Evolutionary conservation across 1,140 invertebrate species (phyloP).

Genomic region (Aphis gossypii): DNA sequence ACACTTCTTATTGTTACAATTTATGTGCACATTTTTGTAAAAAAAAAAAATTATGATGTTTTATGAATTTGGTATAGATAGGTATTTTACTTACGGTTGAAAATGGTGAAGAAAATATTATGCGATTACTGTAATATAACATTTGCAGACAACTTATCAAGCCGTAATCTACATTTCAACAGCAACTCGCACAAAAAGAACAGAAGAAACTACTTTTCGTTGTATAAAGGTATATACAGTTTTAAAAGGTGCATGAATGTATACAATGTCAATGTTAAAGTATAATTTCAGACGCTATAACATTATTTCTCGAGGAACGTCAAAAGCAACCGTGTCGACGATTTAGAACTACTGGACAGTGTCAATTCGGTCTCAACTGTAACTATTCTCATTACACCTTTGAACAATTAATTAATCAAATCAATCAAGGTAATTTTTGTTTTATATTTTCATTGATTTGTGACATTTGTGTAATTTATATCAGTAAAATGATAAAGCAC

Average conservation of each 20-base stretch:
- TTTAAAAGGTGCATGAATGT: neutral
- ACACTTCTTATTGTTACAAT: constrained; percentile 41
- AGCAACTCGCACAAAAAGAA: constrained; percentile 52
- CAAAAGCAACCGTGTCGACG: constrained; percentile 46
- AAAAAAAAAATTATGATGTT: constrained; percentile 42
- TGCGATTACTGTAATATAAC: constrained; percentile 57
- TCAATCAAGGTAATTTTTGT: constrained; percentile 42
- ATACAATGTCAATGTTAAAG: constrained; percentile 32
- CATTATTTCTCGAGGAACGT: constrained; percentile 46
- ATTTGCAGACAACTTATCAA: constrained; percentile 56
- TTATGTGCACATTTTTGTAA: constrained; percentile 35
- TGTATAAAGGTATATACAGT: constrained; percentile 39
- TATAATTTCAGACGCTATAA: constrained; percentile 53
- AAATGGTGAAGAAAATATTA: constrained; percentile 58
- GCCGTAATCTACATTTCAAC: constrained; percentile 52
- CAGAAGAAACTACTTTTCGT: constrained; percentile 42
- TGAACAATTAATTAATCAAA: constrained; percentile 45
- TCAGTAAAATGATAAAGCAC: neutral
- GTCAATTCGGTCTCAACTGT: constrained; percentile 43
- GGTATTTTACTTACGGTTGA: constrained; percentile 37
- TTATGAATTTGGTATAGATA: constrained; percentile 32
- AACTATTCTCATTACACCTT: constrained; percentile 51
- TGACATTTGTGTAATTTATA: neutral
- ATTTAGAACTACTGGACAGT: constrained; percentile 45
- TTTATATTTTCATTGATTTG: neutral